phyloP scores from a whole-genome alignment of 2,113 vertebrate species.

The Aythya baeri region DNA sequence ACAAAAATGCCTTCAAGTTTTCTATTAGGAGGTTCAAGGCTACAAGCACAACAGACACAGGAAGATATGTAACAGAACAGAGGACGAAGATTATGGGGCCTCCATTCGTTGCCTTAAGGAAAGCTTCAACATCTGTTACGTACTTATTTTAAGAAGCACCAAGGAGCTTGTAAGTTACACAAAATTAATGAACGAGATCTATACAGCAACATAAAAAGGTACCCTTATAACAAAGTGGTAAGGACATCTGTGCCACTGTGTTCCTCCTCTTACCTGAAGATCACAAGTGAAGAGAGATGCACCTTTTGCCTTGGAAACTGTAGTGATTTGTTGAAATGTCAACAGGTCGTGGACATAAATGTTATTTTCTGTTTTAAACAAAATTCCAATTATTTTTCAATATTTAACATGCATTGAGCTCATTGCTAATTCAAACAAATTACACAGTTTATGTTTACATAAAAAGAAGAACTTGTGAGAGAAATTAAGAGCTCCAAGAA shows the following conservation, averaged over 20 bases:
- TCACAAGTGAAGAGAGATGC: constrained; percentile 95
- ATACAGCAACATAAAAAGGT: neutral
- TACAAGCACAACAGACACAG: neutral
- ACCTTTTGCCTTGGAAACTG: constrained; percentile 92
- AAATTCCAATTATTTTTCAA: constrained; percentile 29
- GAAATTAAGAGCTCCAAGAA: neutral
- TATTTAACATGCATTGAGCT: neutral
- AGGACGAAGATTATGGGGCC: neutral
- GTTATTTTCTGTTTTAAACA: constrained; percentile 89
- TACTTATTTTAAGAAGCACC: neutral
- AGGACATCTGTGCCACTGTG: neutral
- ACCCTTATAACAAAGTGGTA: neutral
- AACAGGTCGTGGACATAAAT: constrained; percentile 97
- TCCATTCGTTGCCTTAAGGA: neutral
- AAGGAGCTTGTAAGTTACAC: neutral
- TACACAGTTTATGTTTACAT: neutral
- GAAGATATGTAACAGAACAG: neutral
- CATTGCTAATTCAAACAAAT: neutral
- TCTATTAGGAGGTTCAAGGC: neutral
- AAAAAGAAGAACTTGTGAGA: neutral
- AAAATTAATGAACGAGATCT: neutral
- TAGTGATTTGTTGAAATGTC: constrained; percentile 99
- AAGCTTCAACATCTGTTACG: neutral
- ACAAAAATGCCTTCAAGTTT: neutral
- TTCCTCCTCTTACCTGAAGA: constrained; percentile 82